phyloP scores from a whole-genome alignment of 2,888 invertebrate genomes.

The Mesorhabditis belari region DNA sequence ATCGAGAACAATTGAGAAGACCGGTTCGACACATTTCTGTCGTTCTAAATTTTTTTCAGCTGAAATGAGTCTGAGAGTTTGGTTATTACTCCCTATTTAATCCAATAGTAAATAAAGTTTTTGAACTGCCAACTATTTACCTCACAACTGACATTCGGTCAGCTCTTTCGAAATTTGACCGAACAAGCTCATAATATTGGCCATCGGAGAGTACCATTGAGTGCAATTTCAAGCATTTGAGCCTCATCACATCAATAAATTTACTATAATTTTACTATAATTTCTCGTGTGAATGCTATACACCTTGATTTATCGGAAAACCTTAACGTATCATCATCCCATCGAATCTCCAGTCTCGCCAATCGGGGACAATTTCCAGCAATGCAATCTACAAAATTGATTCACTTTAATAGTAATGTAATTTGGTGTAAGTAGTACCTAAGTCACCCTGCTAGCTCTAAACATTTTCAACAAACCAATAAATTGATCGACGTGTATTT shows the following conservation, averaged over 20 bases:
- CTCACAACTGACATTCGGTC: slow-evolving; percentile 87
- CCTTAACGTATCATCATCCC: slow-evolving; percentile 96
- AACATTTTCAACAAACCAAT: slow-evolving; percentile 61
- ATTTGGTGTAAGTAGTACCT: not conserved
- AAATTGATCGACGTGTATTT: slow-evolving; percentile 79
- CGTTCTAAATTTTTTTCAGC: slow-evolving; percentile 62
- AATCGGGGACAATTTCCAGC: slow-evolving; percentile 81
- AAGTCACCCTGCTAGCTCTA: not conserved
- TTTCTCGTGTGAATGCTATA: no score
- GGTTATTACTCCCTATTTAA: no score
- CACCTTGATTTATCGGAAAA: slow-evolving; percentile 91
- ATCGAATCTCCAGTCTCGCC: slow-evolving; percentile 85
- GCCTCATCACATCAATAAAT: slow-evolving; percentile 90
- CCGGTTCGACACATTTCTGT: slow-evolving; percentile 91
- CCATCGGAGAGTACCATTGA: slow-evolving; percentile 94
- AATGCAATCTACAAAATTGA: slow-evolving; percentile 68
- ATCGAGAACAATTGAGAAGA: slow-evolving; percentile 80
- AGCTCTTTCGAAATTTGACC: slow-evolving; percentile 97
- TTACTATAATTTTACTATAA: slow-evolving; percentile 66
- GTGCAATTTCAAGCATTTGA: slow-evolving; percentile 83
- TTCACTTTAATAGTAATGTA: not conserved
- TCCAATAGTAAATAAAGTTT: no score
- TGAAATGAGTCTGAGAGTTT: not conserved
- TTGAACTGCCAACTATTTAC: slow-evolving; percentile 9
- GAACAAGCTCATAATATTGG: slow-evolving; percentile 95